phyloP scores from a whole-genome alignment of 2,113 vertebrate genomes.

The Rhea americana region DNA sequence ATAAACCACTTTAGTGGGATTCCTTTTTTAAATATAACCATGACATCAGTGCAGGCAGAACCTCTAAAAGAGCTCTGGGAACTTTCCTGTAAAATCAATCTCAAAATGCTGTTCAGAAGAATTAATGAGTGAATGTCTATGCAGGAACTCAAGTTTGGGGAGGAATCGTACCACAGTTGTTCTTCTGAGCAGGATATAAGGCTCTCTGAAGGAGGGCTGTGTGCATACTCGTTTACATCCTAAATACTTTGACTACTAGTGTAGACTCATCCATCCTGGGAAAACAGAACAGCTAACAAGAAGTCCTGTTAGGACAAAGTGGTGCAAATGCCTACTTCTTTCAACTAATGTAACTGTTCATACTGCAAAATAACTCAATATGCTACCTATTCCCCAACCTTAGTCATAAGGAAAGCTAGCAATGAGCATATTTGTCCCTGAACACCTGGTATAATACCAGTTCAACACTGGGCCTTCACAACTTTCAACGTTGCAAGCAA shows the following conservation, averaged over 20 bases:
- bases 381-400: rapidly evolving
- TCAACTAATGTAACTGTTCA: neutral
- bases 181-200: neutral
- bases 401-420: neutral
- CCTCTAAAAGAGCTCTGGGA: neutral
- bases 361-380: neutral
- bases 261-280: neutral
- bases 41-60: constrained; percentile 36
- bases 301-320: neutral
- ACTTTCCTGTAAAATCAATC: constrained; percentile 40
- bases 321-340: neutral
- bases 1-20: constrained; percentile 57
- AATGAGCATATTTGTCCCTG: neutral
- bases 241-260: neutral
- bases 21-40: constrained; percentile 50
- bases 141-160: neutral
- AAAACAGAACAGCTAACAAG: neutral
- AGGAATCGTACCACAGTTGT: neutral
- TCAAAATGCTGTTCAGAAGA: constrained; percentile 4
- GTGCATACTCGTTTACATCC: neutral
- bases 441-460: neutral
- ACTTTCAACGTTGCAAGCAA: neutral
- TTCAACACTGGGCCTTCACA: neutral
- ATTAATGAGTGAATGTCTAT: neutral
- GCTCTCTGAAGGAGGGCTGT: neutral